Evolutionary conservation across 2,888 invertebrate species (phyloP).

Genomic region (Philereme transversata): DNA sequence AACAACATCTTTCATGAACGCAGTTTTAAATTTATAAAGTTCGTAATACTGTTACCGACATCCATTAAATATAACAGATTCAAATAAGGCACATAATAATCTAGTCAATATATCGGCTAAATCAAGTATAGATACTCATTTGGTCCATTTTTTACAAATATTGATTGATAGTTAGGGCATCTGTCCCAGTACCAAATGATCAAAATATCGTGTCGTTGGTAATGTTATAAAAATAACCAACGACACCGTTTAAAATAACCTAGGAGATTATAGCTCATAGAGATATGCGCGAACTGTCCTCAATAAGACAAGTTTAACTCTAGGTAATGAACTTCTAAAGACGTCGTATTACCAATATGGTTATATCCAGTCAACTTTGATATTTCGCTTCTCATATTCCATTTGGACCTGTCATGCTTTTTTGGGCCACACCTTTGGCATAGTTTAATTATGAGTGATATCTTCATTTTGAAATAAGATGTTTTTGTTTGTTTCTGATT

Average conservation of each 20-base stretch:
- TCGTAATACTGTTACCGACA: too few relatives aligned
- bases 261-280: conserved; percentile 37
- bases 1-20: too few relatives aligned
- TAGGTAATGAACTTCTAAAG: conserved; percentile 55
- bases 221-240: neutral
- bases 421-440: conserved; percentile 7
- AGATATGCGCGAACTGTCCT: conserved; percentile 51
- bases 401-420: conserved; percentile 15
- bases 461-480: conserved; percentile 7
- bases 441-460: conserved; percentile 10
- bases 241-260: conserved; percentile 7
- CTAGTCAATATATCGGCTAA: too few relatives aligned
- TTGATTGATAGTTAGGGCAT: too few relatives aligned
- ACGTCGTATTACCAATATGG: conserved; percentile 39
- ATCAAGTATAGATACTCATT: too few relatives aligned
- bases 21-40: too few relatives aligned
- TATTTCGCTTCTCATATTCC: conserved; percentile 22
- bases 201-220: too few relatives aligned
- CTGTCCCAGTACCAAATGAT: too few relatives aligned
- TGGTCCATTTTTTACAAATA: too few relatives aligned
- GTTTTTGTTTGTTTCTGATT: too few relatives aligned
- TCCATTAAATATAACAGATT: too few relatives aligned
- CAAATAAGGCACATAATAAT: too few relatives aligned
- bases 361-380: conserved; percentile 29
- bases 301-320: conserved; percentile 51